A percentile compares a stretch with the other conserved stretches of the same genome.
Conservation (phyloP, 2,888 invertebrate genomes). For the Brassicogethes aeneus region DNA sequence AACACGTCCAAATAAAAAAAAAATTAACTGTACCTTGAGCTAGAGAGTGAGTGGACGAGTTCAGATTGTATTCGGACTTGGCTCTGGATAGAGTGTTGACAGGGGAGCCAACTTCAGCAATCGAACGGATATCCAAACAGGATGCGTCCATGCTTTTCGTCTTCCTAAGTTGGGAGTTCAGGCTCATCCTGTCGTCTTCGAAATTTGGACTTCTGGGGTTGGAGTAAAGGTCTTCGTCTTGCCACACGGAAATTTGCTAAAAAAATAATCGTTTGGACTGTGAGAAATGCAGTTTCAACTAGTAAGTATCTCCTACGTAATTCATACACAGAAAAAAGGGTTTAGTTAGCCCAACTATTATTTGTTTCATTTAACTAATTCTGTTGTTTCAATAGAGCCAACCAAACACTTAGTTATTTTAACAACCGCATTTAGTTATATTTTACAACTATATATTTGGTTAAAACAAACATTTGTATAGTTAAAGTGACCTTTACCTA, state of each 20-base stretch:
- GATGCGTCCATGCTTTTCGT: constrained; percentile 85
- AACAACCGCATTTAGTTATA: too few relatives aligned
- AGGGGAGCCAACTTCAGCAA: constrained; percentile 56
- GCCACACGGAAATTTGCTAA: constrained; percentile 74
- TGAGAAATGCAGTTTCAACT: too few relatives aligned
- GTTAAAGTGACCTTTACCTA: too few relatives aligned
- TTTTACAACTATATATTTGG: too few relatives aligned
- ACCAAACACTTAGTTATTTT: too few relatives aligned
- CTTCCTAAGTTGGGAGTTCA: constrained; percentile 73
- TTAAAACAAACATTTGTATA: too few relatives aligned
- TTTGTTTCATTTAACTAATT: too few relatives aligned
- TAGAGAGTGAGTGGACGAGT: constrained; percentile 60
- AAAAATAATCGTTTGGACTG: constrained; percentile 18
- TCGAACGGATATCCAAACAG: constrained; percentile 71
- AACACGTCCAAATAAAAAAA: too few relatives aligned
- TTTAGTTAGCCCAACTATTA: too few relatives aligned
- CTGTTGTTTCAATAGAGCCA: too few relatives aligned
- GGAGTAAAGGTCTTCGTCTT: constrained; percentile 65
- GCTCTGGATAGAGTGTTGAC: constrained; percentile 65
- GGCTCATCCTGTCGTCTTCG: constrained; percentile 67
- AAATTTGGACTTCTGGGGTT: constrained; percentile 48
- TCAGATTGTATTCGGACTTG: constrained; percentile 81
- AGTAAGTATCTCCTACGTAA: too few relatives aligned
- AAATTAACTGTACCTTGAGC: constrained; percentile 60
- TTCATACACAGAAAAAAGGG: too few relatives aligned